These are phyloP conservation scores for Coelopa pilipes DNA, from an alignment of 2,888 invertebrate species.

Conservation along the genomic window DNA sequence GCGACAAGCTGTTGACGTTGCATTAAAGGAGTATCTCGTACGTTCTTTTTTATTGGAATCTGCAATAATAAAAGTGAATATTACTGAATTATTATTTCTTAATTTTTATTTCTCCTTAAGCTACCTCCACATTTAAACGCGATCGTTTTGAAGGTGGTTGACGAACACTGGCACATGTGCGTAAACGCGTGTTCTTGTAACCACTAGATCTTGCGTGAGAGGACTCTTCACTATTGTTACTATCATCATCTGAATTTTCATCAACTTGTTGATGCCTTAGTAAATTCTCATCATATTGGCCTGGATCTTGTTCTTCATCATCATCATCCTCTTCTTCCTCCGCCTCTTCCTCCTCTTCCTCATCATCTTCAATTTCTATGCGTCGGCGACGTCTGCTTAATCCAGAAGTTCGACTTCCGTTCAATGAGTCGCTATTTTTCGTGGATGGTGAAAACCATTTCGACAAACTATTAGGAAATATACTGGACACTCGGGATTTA, in stretches of 20 bases:
- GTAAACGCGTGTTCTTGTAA: conserved; percentile 32
- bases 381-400: conserved; percentile 55
- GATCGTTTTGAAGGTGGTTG: conserved; percentile 48
- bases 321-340: conserved; percentile 49
- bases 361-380: conserved; percentile 51
- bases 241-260: conserved; percentile 48
- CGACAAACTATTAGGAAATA: conserved; percentile 60
- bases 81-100: not conserved
- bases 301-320: conserved; percentile 47
- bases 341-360: conserved; percentile 44
- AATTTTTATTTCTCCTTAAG: not conserved
- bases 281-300: conserved; percentile 48
- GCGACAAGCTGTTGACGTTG: conserved; percentile 46
- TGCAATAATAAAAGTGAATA: not conserved
- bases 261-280: conserved; percentile 27
- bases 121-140: conserved; percentile 47
- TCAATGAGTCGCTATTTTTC: conserved; percentile 42
- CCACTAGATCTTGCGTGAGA: not conserved
- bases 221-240: conserved; percentile 51
- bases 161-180: conserved; percentile 10
- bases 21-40: conserved; percentile 45
- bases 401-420: conserved; percentile 42
- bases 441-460: conserved; percentile 64
- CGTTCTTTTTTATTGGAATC: conserved; percentile 24
- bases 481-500: conserved; percentile 62